Conservation (phyloP, 2,113 vertebrate genomes). For the Naja naja region DNA sequence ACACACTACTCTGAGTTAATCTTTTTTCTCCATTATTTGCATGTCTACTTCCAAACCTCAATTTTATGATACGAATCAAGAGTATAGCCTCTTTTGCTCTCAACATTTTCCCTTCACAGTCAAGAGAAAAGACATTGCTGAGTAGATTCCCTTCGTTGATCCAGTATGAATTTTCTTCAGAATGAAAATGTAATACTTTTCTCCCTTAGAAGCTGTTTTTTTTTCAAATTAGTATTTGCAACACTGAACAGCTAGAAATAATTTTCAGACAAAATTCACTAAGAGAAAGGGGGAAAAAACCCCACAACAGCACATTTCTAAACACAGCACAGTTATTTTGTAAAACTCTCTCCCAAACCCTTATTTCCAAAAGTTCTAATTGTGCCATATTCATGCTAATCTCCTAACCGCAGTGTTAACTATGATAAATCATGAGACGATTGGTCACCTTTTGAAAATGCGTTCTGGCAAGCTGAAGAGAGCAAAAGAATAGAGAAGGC, state of each 20-base stretch:
- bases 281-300: not conserved
- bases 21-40: not conserved
- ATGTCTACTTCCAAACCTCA: not conserved
- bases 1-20: not conserved
- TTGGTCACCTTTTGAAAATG: constrained; percentile 63
- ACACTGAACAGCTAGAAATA: not conserved
- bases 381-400: not conserved
- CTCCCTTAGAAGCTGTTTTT: not conserved
- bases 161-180: not conserved
- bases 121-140: not conserved
- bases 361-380: not conserved
- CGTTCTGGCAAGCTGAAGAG: not conserved
- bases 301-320: not conserved
- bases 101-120: not conserved
- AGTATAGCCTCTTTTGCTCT: no score
- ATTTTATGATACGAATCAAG: not conserved
- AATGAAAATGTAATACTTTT: not conserved
- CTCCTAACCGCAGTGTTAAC: not conserved
- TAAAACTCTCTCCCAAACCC: not conserved
- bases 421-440: fast-evolving
- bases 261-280: not conserved
- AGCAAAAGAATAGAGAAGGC: constrained; percentile 46
- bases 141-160: not conserved
- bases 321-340: not conserved
- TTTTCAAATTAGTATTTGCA: not conserved